These are phyloP conservation scores for Sarcophilus harrisii DNA, from an alignment of 2,797 vertebrate genomes.

Conservation along the genomic window DNA sequence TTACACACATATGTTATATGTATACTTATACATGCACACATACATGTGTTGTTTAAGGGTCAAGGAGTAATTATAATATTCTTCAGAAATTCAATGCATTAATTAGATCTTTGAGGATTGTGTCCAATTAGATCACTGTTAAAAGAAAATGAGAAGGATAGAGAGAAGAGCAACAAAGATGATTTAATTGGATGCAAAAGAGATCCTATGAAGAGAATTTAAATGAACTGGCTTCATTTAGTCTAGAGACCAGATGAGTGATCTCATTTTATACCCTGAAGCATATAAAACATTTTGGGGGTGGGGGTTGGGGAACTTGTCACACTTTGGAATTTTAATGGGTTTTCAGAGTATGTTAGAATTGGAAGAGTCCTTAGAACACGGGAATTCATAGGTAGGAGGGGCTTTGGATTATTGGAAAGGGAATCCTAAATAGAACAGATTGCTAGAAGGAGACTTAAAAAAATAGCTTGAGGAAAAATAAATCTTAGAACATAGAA, in stretches of 20 bases:
- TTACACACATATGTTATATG: accelerated
- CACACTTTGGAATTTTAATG: neutral
- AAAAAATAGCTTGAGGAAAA: neutral
- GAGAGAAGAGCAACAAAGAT: neutral
- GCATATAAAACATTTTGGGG: neutral
- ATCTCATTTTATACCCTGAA: neutral
- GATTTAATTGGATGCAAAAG: neutral
- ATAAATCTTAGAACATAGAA: neutral
- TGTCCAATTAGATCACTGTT: neutral
- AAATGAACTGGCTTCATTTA: neutral
- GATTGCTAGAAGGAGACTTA: neutral
- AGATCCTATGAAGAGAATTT: neutral
- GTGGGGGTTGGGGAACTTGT: neutral
- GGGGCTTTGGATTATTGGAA: neutral
- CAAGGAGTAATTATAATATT: neutral
- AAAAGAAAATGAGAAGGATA: neutral
- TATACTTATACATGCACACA: neutral
- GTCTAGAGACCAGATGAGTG: neutral
- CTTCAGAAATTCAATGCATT: neutral
- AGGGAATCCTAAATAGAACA: neutral
- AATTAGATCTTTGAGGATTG: neutral
- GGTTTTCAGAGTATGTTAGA: neutral
- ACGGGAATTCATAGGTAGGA: neutral
- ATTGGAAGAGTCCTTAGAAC: neutral
- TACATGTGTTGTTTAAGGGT: neutral